Percentiles rank a stretch among this genome's conserved stretches.
These are phyloP conservation scores for Ephialtes manifestator DNA, from an alignment of 2,888 invertebrate species.

Conservation along the genomic window DNA sequence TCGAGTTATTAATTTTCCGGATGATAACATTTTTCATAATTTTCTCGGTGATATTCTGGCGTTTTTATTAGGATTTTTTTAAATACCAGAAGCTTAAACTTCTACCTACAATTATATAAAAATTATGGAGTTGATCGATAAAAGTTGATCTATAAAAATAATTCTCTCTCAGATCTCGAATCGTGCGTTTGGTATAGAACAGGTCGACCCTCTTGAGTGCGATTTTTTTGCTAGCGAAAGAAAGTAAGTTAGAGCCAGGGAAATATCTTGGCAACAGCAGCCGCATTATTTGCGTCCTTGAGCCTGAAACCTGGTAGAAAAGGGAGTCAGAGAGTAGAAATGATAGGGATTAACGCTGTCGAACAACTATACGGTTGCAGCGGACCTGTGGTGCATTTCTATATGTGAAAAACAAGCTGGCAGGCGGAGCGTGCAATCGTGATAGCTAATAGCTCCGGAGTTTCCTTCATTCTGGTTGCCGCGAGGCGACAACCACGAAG, in stretches of 20 bases:
- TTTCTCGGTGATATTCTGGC: too few species aligned
- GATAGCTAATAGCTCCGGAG: conserved; percentile 14
- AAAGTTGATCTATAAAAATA: too few species aligned
- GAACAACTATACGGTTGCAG: conserved; percentile 4
- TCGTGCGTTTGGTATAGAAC: too few species aligned
- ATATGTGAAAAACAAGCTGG: neutral
- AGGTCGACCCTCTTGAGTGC: too few species aligned
- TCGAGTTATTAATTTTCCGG: too few species aligned
- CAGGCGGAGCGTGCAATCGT: conserved; percentile 1
- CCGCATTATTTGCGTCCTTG: conserved; percentile 1
- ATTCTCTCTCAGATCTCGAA: too few species aligned
- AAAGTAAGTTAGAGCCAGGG: neutral
- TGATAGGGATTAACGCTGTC: conserved; percentile 5
- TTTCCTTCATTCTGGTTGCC: conserved; percentile 23
- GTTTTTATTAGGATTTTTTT: too few species aligned
- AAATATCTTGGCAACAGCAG: neutral
- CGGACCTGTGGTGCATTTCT: neutral
- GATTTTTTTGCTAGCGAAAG: neutral
- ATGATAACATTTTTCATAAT: too few species aligned
- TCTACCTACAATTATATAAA: too few species aligned
- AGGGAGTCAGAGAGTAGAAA: neutral
- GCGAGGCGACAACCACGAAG: conserved; percentile 4
- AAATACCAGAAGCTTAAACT: too few species aligned
- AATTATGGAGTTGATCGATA: too few species aligned
- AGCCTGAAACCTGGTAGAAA: conserved; percentile 2